Evolutionary conservation across 2,113 vertebrate genomes (phyloP).

Genomic region (Antechinus flavipes): DNA sequence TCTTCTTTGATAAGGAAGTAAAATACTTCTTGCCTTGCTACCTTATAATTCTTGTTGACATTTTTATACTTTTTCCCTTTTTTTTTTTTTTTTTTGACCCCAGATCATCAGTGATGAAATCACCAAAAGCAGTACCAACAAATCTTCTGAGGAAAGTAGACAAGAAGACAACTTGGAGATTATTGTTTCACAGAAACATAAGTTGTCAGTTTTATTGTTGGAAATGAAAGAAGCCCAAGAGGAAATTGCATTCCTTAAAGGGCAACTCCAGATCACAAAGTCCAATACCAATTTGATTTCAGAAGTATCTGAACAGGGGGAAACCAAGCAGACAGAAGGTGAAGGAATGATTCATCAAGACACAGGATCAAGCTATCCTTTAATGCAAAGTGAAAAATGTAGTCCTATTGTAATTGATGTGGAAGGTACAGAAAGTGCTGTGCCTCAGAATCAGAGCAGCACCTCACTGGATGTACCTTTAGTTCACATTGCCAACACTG

Average conservation of each 20-base stretch:
- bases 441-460: not conserved
- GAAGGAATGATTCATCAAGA: constrained; percentile 22
- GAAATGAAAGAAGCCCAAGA: constrained; percentile 87
- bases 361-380: constrained; percentile 39
- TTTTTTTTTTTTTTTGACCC: not conserved
- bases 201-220: constrained; percentile 82
- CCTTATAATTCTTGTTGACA: not conserved
- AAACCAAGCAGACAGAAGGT: constrained; percentile 41
- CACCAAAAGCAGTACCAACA: constrained; percentile 18
- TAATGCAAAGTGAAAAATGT: constrained; percentile 25
- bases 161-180: constrained; percentile 64
- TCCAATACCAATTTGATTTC: not conserved
- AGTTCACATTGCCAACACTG: not conserved
- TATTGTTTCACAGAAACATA: constrained; percentile 80
- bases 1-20: constrained; percentile 18
- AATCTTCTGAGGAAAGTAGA: constrained; percentile 57
- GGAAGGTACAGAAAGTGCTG: constrained; percentile 40
- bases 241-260: constrained; percentile 84
- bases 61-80: not conserved
- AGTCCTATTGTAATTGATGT: constrained; percentile 24
- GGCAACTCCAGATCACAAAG: constrained; percentile 74
- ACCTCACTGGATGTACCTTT: constrained; percentile 10
- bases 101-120: constrained; percentile 64
- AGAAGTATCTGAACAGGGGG: constrained; percentile 50
- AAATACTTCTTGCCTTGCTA: constrained; percentile 21